These are phyloP conservation scores for Trachythela sp. DNA, from an alignment of 64 coral and sea anemone genomes.

Conservation along the genomic window DNA sequence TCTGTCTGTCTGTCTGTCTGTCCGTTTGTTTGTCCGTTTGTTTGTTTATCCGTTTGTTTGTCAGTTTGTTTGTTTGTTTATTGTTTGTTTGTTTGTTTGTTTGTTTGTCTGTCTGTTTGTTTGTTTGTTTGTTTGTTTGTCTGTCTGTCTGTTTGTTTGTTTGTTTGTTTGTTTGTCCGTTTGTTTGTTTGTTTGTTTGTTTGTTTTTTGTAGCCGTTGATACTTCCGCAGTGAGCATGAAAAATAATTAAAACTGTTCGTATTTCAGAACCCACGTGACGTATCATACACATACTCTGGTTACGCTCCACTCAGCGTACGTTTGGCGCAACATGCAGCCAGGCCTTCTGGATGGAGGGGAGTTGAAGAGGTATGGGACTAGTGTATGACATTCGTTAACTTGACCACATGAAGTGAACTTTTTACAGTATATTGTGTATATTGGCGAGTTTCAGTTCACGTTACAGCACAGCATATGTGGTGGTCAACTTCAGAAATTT, in stretches of 20 bases:
- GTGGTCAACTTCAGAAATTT: too few species aligned
- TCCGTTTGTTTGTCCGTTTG: too few species aligned
- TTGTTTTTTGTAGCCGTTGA: background rate
- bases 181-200: too few species aligned
- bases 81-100: too few species aligned
- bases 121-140: too few species aligned
- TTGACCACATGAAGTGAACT: background rate
- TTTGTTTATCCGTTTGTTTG: too few species aligned
- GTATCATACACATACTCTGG: conserved; percentile 93
- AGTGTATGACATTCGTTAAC: background rate
- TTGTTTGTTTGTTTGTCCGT: too few species aligned
- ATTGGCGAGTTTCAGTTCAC: background rate
- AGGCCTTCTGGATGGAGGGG: conserved; percentile 95
- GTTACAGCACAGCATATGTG: too few species aligned
- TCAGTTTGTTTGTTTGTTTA: too few species aligned
- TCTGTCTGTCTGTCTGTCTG: background rate
- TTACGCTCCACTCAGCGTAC: conserved; percentile 86
- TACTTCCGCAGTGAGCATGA: background rate
- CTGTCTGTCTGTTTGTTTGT: too few species aligned
- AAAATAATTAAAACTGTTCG: too few species aligned
- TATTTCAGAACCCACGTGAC: conserved; percentile 88
- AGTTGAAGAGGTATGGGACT: conserved; percentile 81
- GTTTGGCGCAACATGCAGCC: conserved; percentile 85
- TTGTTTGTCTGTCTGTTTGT: conserved; percentile 1
- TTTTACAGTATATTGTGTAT: background rate